Evolutionary conservation across 2,888 invertebrate genomes (phyloP), one percentile per base, ranked within the genome.

Genomic region (Clostera curtula): DNA sequence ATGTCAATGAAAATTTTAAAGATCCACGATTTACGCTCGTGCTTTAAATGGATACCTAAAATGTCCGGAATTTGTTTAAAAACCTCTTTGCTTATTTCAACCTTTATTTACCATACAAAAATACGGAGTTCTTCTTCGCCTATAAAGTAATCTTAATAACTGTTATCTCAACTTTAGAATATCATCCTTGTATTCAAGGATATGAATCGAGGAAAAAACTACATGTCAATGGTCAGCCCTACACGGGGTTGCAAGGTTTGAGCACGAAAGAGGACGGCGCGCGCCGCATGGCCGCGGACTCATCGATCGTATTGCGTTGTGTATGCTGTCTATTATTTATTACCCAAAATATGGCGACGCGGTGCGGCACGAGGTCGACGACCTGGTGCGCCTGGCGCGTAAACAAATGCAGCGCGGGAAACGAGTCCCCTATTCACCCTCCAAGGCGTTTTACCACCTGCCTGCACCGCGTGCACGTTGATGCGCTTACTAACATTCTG

Each of bases 341-440:
- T 76, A 74, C 73, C 75, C 62, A 77, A 71, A 77, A 77, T 75
- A 77, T 74, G 70, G 69, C 71, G 70, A 72, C 72, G 64, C 75
- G 76, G 67, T 68, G 70, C 66, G 68, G 59, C 64, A 57, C 48
- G 62, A 57, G 75, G 71, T 77, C 74, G 58, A 47, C 58, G 69
- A 73, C 69, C 74, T 48, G 56, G 49, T 34, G 51, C 58, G 58
- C 55, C 49, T 52, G 64, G 55, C 56, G 61, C 63, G 72, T 73
- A 74, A 73, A 73, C 75, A 61, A 68, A 63, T 62, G 60, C 63
- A 67, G 56, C 68, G 70, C 71, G 74, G 74, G 73, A 72, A 72
- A 70, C 53, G 38, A 53, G 51, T 56, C 50, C 64, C 62, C 51
- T 57, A 43, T 50, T 50, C 60, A 55, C 58, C 58, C 58, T 52